Evolutionary conservation across 2,888 invertebrate species (phyloP).

Genomic region (Machimus rusticus): DNA sequence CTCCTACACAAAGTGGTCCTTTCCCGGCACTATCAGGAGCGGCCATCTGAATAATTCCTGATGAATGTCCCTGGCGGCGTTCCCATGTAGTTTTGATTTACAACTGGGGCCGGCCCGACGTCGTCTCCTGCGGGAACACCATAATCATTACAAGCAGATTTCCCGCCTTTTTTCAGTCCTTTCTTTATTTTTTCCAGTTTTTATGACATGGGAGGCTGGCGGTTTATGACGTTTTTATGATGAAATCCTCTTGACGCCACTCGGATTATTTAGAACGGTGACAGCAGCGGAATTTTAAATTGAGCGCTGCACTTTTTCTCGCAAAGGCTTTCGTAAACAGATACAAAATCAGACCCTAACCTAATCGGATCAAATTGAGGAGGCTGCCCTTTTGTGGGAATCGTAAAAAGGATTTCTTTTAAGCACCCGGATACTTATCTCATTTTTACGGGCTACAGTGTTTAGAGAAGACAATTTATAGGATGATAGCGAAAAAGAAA

Average conservation of each 20-base stretch:
- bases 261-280: neutral
- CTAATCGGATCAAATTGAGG: neutral
- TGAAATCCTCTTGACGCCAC: conserved; percentile 7
- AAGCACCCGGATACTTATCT: neutral
- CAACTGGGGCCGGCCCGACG: neutral
- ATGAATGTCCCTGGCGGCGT: conserved; percentile 22
- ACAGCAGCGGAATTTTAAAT: conserved; percentile 15
- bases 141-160: conserved; percentile 23
- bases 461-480: neutral
- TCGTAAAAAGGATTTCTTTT: neutral
- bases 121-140: neutral
- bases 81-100: conserved; percentile 29
- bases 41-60: conserved; percentile 1
- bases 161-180: neutral
- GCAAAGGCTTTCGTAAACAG: neutral
- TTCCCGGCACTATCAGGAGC: neutral
- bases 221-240: conserved; percentile 35
- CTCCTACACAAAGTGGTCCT: neutral
- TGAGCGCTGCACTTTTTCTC: neutral
- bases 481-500: neutral
- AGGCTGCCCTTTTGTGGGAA: neutral
- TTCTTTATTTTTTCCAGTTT: neutral
- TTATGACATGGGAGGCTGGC: neutral
- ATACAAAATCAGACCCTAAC: conserved; percentile 8
- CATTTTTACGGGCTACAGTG: neutral